These are phyloP conservation scores for Lathronympha strigana DNA, from an alignment of 2,888 invertebrate species.

Conservation along the genomic window DNA sequence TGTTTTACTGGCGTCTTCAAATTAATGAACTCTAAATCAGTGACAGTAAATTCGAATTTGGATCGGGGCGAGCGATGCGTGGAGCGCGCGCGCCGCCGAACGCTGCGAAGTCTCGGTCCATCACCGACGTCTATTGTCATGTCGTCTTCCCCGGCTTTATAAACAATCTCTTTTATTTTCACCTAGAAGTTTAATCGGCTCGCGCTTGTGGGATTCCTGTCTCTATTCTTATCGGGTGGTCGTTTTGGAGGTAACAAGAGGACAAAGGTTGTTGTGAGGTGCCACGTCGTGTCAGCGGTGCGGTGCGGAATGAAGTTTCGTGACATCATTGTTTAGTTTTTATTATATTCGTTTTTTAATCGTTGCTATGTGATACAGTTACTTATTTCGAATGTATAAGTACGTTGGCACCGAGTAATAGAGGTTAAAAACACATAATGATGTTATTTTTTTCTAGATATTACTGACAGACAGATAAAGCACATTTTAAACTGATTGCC, in stretches of 20 bases:
- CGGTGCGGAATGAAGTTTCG: conserved; percentile 64
- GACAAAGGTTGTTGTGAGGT: conserved; percentile 81
- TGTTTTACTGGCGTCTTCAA: conserved; percentile 73
- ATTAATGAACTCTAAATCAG: conserved; percentile 81
- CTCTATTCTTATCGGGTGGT: conserved; percentile 81
- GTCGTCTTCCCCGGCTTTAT: conserved; percentile 81
- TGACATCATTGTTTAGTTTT: conserved; percentile 64
- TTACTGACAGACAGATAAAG: neutral
- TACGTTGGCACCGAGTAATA: conserved; percentile 3
- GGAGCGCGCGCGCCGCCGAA: conserved; percentile 50
- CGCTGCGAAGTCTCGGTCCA: conserved; percentile 68
- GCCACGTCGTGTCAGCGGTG: conserved; percentile 70
- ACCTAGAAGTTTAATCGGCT: conserved; percentile 81
- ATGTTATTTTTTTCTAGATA: neutral
- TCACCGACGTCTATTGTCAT: conserved; percentile 81
- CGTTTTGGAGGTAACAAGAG: conserved; percentile 75
- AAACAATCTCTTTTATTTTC: conserved; percentile 84
- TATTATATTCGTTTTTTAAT: conserved; percentile 45
- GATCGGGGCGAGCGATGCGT: conserved; percentile 54
- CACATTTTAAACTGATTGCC: neutral
- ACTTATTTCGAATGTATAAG: conserved; percentile 41
- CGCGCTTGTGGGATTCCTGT: conserved; percentile 78
- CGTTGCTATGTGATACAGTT: conserved; percentile 48
- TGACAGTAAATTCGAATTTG: conserved; percentile 74
- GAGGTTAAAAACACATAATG: neutral